Evolutionary conservation across 2,113 vertebrate genomes (phyloP).

Genomic region (Trichechus manatus): DNA sequence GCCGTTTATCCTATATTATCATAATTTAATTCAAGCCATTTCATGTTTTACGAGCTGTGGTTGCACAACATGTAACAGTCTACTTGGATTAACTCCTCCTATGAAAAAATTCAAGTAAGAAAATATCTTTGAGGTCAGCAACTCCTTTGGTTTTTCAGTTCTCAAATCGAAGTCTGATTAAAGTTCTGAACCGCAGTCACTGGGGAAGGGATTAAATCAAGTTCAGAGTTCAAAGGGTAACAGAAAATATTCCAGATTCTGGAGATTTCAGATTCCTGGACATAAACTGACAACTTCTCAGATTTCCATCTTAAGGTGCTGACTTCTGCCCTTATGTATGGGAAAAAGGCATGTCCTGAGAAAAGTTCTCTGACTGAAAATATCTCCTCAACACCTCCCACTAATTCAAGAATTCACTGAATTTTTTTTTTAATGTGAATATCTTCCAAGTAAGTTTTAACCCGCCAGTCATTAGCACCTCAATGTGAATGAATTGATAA

Average conservation of each 20-base stretch:
- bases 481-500: not conserved
- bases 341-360: not conserved
- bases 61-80: not conserved
- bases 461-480: not conserved
- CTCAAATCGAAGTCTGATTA: not conserved
- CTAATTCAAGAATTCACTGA: not conserved
- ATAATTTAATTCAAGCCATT: not conserved
- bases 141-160: not conserved
- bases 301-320: no score
- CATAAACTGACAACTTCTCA: not conserved
- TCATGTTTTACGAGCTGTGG: not conserved
- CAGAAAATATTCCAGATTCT: not conserved
- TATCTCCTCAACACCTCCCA: rapidly evolving
- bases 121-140: not conserved
- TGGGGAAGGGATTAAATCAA: not conserved
- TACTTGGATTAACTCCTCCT: not conserved
- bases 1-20: not conserved
- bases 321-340: not conserved
- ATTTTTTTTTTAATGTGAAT: not conserved
- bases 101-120: not conserved
- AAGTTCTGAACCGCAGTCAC: not conserved
- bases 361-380: not conserved
- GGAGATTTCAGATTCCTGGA: not conserved
- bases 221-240: not conserved
- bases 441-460: not conserved